Percentiles rank a stretch among this genome's conserved stretches.
These are phyloP conservation scores for Symphodus melops DNA, from an alignment of 2,113 vertebrate species.

Conservation along the genomic window DNA sequence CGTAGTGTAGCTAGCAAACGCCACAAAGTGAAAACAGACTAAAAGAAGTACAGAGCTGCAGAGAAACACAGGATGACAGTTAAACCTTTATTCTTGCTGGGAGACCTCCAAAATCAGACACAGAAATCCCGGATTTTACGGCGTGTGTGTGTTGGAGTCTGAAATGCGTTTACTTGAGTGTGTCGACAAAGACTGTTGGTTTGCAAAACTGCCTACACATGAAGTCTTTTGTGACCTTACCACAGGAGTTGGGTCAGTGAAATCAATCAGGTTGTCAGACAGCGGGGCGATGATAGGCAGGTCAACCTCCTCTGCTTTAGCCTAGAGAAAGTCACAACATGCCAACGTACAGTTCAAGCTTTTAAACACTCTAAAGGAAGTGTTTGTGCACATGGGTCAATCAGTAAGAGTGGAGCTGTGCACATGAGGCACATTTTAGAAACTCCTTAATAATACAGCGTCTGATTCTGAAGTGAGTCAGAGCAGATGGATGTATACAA, in stretches of 20 bases:
- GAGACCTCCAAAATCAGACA: too few relatives aligned
- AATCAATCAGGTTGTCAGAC: constrained; percentile 94
- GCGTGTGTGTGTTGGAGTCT: too few relatives aligned
- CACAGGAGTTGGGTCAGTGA: constrained; percentile 86
- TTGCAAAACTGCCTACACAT: neutral
- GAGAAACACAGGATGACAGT: too few relatives aligned
- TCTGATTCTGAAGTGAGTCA: too few relatives aligned
- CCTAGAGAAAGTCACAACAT: constrained; percentile 74
- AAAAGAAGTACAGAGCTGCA: too few relatives aligned
- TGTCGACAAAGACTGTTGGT: neutral
- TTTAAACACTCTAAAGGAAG: neutral
- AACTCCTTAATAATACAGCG: neutral
- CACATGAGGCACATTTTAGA: too few relatives aligned
- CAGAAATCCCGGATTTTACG: too few relatives aligned
- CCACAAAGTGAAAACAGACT: too few relatives aligned
- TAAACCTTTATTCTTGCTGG: too few relatives aligned
- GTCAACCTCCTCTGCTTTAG: constrained; percentile 86
- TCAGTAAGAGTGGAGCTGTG: too few relatives aligned
- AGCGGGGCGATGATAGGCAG: constrained; percentile 71
- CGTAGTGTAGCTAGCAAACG: too few relatives aligned
- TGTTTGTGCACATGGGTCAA: neutral
- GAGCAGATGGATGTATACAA: too few relatives aligned
- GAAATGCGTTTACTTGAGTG: neutral
- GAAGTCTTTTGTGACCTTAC: constrained; percentile 74
- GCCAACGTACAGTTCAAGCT: neutral